These are phyloP conservation scores for Eupithecia dodoneata DNA, from an alignment of 2,888 invertebrate species.

Conservation along the genomic window DNA sequence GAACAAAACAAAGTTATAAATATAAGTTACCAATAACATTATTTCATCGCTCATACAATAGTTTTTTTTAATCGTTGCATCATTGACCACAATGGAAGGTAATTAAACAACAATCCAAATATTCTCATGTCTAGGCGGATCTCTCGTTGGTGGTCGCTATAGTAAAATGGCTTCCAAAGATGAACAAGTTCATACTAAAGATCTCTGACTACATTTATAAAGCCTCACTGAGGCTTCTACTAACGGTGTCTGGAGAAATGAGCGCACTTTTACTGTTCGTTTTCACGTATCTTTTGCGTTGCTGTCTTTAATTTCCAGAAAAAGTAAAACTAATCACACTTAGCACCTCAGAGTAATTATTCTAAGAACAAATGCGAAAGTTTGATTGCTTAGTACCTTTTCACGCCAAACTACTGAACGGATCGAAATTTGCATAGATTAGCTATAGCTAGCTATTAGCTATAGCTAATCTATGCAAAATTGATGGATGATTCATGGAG, in stretches of 20 bases:
- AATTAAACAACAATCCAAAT: conserved; percentile 82
- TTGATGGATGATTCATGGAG: too few relatives aligned
- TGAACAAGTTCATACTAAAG: conserved; percentile 5
- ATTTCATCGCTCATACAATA: conserved; percentile 47
- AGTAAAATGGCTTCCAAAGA: conserved; percentile 63
- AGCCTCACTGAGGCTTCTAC: conserved; percentile 46
- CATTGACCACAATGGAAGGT: conserved; percentile 77
- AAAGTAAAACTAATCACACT: background rate
- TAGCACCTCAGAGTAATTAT: too few relatives aligned
- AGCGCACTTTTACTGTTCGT: background rate
- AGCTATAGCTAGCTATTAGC: too few relatives aligned
- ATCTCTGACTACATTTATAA: conserved; percentile 51
- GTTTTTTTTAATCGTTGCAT: conserved; percentile 48
- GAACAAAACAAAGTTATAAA: conserved; percentile 39
- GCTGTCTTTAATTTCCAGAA: background rate
- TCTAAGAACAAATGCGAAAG: too few relatives aligned
- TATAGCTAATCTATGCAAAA: too few relatives aligned
- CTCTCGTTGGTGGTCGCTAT: conserved; percentile 78
- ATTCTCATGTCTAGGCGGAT: conserved; percentile 74
- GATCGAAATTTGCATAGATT: too few relatives aligned
- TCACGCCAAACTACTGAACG: too few relatives aligned
- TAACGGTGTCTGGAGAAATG: background rate
- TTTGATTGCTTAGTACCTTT: too few relatives aligned
- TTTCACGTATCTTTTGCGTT: background rate
- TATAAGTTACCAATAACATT: conserved; percentile 34